Base-by-base conservation (phyloP, 1,140 invertebrate genomes). In the honey bee (Apis mellifera) region DNA sequence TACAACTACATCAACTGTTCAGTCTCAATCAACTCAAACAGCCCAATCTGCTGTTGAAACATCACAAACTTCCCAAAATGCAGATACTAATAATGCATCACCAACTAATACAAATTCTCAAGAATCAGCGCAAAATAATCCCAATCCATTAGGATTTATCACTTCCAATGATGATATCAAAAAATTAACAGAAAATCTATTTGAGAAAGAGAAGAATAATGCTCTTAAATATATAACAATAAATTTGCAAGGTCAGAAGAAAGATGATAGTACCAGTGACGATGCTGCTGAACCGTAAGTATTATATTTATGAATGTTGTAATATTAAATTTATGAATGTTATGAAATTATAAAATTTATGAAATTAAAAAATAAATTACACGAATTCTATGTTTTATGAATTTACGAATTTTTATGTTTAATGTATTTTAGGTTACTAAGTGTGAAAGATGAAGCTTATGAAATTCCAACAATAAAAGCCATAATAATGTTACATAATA, bases 381-480 rank as follows among this genome's bases (percentile, higher is more conserved):
- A 17, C 15, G 21, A 19, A 23, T 62, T 26, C 60, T 8, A 17
- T 2, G 8, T 13, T 62, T 13, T 12, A 26, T 2, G 1, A 26
- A 62, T 55, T 55, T 42, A 42, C 5, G 32, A 42, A 42, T 42
- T 42, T 42, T 42, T 42, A 42, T 42, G 32, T 15, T 32, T 1
- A 26, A 42, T 26, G 0, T 19, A 13, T 70, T 55, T 60, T 52
- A 82, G 75, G 0, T 59, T 83, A 15, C 15, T 83, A 42, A 71
- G 32, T 13, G 77, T 92, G 11, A 93, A 91, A 71, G 87, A 85
- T 1, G 92, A 92, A 88, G 94, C 90, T 75, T 94, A 91, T 9
- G 92, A 93, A 82, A 87, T 93, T 55, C 92, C 94, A 21, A 95
- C 94, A 4, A 89, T 95, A 5, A 93, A 94, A 80, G 92, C 93